Evolutionary conservation across 2,888 invertebrate species (phyloP).

Genomic region (Protonemura montana): DNA sequence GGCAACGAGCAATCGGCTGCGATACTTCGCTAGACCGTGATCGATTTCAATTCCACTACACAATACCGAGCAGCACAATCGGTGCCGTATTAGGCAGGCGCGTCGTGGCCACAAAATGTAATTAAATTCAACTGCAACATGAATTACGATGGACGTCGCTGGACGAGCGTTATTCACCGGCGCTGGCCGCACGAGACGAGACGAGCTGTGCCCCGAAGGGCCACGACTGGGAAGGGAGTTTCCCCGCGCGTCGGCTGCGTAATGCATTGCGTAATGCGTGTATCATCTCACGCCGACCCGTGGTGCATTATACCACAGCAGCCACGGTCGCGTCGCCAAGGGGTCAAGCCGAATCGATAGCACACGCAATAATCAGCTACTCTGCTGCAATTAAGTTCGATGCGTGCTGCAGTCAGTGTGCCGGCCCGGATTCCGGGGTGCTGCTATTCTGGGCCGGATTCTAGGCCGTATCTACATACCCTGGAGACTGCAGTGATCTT

Average conservation of each 20-base stretch:
- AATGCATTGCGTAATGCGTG: too few species aligned
- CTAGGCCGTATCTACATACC: too few species aligned
- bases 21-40: neutral
- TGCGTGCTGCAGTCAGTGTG: too few species aligned
- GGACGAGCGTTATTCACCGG: neutral
- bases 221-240: neutral
- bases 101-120: neutral
- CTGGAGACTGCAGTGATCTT: too few species aligned
- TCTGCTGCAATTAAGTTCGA: neutral
- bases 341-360: neutral
- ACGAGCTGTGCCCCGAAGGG: neutral
- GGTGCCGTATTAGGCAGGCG: neutral
- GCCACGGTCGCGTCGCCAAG: neutral
- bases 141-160: neutral
- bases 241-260: neutral
- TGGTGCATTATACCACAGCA: neutral
- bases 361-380: neutral
- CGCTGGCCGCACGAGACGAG: neutral
- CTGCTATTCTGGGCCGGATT: neutral
- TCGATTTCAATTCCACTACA: neutral
- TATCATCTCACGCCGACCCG: too few species aligned
- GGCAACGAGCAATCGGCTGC: neutral
- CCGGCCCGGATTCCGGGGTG: neutral
- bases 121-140: neutral
- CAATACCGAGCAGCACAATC: neutral